Evolutionary conservation across 1,140 invertebrate species (phyloP).

Genomic region (Aphidius ervi): DNA sequence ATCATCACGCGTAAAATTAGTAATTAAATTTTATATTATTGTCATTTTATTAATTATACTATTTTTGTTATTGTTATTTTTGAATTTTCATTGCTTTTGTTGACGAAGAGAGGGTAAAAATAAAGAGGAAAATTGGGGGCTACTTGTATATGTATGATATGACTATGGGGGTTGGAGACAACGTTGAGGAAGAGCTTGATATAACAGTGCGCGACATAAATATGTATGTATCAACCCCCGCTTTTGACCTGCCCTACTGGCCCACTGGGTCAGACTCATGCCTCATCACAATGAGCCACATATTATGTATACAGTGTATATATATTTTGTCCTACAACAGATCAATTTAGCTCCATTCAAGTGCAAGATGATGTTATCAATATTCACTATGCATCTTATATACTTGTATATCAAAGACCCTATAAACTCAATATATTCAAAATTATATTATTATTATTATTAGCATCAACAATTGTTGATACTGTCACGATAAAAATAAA

Average conservation of each 20-base stretch:
- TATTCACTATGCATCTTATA: not conserved
- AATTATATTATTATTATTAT: no score
- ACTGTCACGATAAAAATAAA: not conserved
- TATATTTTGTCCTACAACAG: constrained; percentile 33
- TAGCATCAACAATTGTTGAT: not conserved
- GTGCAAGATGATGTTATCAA: constrained; percentile 39
- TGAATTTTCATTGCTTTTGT: no score
- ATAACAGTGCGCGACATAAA: constrained; percentile 51
- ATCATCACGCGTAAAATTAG: no score
- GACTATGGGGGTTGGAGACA: constrained; percentile 16
- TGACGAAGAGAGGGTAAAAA: no score
- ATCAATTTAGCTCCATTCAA: constrained; percentile 15
- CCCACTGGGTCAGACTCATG: constrained; percentile 54
- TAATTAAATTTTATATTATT: no score
- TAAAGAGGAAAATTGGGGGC: not conserved
- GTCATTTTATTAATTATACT: no score
- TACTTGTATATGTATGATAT: not conserved
- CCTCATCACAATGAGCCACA: constrained; percentile 54
- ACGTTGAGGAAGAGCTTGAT: constrained; percentile 26
- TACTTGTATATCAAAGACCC: not conserved
- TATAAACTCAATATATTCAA: no score
- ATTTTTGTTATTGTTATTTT: no score
- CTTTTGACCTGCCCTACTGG: constrained; percentile 50
- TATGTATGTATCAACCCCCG: constrained; percentile 54
- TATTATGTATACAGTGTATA: constrained; percentile 32